Base-by-base conservation (phyloP, 2,797 vertebrate species). In the Holocentrus rufus region DNA sequence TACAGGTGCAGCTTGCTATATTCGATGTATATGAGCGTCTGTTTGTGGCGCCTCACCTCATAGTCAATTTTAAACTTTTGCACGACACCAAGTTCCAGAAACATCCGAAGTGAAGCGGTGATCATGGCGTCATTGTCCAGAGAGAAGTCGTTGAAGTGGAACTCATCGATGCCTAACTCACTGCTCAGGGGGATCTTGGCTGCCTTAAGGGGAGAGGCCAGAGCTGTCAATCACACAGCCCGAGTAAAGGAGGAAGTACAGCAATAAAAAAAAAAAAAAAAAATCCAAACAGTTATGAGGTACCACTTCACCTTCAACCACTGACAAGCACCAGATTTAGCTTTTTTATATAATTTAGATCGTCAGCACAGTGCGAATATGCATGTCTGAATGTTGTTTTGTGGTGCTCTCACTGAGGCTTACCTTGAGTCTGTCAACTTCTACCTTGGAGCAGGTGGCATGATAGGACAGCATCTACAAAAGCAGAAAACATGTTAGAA, bases 11-110 rank as follows among this genome's bases (percentile, higher is more conserved):
- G 47, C 5, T 18, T 50, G 9, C 49, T 50, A 1, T 7, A 50
- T 50, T 20, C 22, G 50, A 25, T 0, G 2, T 20, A 20, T 10
- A 4, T 58, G 18, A 53, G 53, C 53, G 44, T 22, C 14, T 10
- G 47, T 10, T 54, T 50, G 27, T 13, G 22, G 20, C 6, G 7
- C n/a, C 85, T 91, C 76, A 94, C 94, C 90, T 95, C 93, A 56
- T 95, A 95, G 88, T 95, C 94, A 55, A 95, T 94, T 87, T 95
- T 95, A 84, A 95, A 95, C 84, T 93, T 94, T 71, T 95, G 94
- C 60, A 94, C 92, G 0, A 90, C 93, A 13, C 93, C 93, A 1
- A 95, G 93, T 77, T 95, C 94, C 81, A 93, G 83, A 85, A 95
- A 95, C 94, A 95, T 95, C 70, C 94, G 85, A 8, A 95, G 92